Base-by-base conservation (phyloP, 1,140 invertebrate genomes). In the Macrocentrus cingulum region DNA sequence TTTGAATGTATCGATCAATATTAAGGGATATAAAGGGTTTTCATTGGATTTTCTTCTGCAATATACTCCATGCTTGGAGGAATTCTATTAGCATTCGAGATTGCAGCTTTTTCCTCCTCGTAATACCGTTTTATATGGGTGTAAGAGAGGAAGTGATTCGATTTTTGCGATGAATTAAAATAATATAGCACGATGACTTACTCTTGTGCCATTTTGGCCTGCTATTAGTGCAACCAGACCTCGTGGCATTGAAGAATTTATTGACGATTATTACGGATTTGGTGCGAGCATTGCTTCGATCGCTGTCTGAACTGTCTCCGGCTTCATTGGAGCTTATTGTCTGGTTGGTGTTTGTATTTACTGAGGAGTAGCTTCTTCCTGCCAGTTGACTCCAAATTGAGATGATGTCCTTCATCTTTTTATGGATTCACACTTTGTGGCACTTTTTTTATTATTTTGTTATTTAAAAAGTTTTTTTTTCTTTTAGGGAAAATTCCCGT, bases 331-430 rank as follows among this genome's bases (percentile, higher is more conserved):
- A 69, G 60, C 61, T 75, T n/a, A n/a, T n/a, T 58, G 61, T 48
- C 76, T 71, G 15, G 63, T 60, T 9, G 65, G 64, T 34, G 59
- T 67, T 76, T 2, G 65, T 69, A 52, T 72, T 81, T 1, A 81
- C 80, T 0, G 75, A 63, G 1, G 81, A 75, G 62, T 83, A 84
- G 4, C 72, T 72, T 11, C 76, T 64, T 0, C 77, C 78, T 4
- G 80, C 71, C 4, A 84, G 66, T 18, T 76, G 68, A 18, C 75
- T 81, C 82, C 83, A 84, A 57, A 85, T 81, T 63, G 81, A 75
- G 25, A 77, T 73, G 6, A 84, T 62, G 49, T 84, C 83, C 68
- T 84, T 85, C 84, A 85, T 85, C 0, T 7, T 60, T 9, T 4
- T 29, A 56, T 41, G 23, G 41, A 52, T 54, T 16, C 23, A 22